A percentile compares a stretch with the other conserved stretches of the same genome.
Evolutionary conservation across 1,140 invertebrate genomes (phyloP).

Genomic region (Drosophila teissieri): DNA sequence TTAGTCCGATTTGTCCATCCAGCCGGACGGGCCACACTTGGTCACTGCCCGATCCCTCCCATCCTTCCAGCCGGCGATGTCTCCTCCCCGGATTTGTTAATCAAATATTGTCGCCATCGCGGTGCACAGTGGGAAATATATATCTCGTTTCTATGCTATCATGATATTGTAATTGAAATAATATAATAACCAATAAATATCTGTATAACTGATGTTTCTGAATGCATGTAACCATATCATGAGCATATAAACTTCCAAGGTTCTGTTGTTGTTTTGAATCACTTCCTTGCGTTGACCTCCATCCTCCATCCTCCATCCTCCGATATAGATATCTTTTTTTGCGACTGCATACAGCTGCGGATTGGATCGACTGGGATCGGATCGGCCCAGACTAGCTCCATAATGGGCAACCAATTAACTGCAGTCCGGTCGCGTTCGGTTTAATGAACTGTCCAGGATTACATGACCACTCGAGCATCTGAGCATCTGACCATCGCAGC

Average conservation of each 20-base stretch:
- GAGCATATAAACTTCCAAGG: too few relatives aligned
- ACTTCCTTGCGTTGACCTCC: background rate
- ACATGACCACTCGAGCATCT: slow-evolving; percentile 23
- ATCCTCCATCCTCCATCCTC: background rate
- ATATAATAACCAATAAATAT: too few relatives aligned
- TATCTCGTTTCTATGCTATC: background rate
- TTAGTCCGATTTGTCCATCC: slow-evolving; percentile 66
- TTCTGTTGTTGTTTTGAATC: background rate
- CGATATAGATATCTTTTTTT: background rate
- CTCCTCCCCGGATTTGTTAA: slow-evolving; percentile 57
- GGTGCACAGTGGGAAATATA: slow-evolving; percentile 14
- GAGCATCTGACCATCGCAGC: slow-evolving; percentile 1
- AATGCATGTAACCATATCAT: too few relatives aligned
- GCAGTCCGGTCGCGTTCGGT: slow-evolving; percentile 44
- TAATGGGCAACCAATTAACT: slow-evolving; percentile 52
- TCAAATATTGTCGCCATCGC: slow-evolving; percentile 47
- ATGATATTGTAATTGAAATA: too few relatives aligned
- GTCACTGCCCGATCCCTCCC: slow-evolving; percentile 12
- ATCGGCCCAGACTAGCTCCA: slow-evolving; percentile 38
- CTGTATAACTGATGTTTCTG: too few relatives aligned
- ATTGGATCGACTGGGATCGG: slow-evolving; percentile 26
- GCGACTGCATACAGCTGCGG: slow-evolving; percentile 14
- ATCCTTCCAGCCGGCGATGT: background rate
- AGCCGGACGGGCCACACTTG: slow-evolving; percentile 45
- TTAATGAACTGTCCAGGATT: slow-evolving; percentile 54